Conservation (phyloP, 2,888 invertebrate species). For the Hyposoter didymator region DNA sequence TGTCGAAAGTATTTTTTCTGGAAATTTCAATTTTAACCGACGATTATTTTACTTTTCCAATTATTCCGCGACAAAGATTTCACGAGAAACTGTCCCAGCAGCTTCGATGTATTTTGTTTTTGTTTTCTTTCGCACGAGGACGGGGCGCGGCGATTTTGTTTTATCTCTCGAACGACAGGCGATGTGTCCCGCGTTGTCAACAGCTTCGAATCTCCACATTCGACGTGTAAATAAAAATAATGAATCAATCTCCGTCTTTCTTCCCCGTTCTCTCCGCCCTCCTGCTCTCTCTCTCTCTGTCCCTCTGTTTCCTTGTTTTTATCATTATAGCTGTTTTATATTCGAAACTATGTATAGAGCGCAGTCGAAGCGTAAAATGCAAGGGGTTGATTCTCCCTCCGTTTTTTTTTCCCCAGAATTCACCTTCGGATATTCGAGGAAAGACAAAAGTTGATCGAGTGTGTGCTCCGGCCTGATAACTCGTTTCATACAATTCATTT, state of each 20-base stretch:
- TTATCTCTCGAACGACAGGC: slow-evolving; percentile 80
- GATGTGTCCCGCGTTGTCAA: slow-evolving; percentile 72
- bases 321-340: slow-evolving; percentile 67
- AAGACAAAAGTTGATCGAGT: slow-evolving; percentile 57
- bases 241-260: neutral
- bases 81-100: neutral
- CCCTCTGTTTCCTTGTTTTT: slow-evolving; percentile 41
- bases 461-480: slow-evolving; percentile 62
- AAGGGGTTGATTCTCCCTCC: slow-evolving; percentile 64
- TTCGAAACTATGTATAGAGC: slow-evolving; percentile 55
- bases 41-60: no score
- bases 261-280: slow-evolving; percentile 17
- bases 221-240: slow-evolving; percentile 40
- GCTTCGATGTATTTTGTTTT: neutral
- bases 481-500: slow-evolving; percentile 11
- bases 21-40: no score
- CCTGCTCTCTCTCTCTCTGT: slow-evolving; percentile 17
- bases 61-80: neutral
- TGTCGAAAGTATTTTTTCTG: no score
- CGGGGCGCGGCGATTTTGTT: slow-evolving; percentile 42
- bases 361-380: slow-evolving; percentile 74
- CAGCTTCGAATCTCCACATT: slow-evolving; percentile 60
- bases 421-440: slow-evolving; percentile 26
- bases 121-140: neutral
- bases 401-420: neutral